Conservation (phyloP, 2,113 vertebrate genomes). For the Lontra canadensis region DNA sequence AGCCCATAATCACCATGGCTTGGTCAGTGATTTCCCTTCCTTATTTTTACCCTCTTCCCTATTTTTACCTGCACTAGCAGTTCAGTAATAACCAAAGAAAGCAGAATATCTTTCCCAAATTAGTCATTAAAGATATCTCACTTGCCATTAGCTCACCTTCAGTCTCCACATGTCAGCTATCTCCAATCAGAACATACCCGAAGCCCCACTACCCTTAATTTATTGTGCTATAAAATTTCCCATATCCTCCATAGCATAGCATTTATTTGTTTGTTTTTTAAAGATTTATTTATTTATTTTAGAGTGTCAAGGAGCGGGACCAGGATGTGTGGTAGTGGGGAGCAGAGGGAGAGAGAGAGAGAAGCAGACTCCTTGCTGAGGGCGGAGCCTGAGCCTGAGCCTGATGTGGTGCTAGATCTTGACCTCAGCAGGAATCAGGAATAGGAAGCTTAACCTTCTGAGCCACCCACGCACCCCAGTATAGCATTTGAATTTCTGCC, state of each 20-base stretch:
- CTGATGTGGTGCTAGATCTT: not conserved
- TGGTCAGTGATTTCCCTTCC: not conserved
- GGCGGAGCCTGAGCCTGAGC: not conserved
- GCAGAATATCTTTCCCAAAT: not conserved
- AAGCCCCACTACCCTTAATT: not conserved
- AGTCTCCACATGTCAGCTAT: not conserved
- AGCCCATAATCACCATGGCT: not conserved
- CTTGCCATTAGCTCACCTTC: not conserved
- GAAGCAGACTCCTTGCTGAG: not conserved
- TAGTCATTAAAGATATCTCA: not conserved
- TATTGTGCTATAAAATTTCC: not conserved
- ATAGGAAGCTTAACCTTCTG: not conserved
- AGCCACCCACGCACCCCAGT: not conserved
- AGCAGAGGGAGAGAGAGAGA: not conserved
- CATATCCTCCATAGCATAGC: not conserved
- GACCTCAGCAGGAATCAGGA: not conserved
- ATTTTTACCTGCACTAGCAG: not conserved
- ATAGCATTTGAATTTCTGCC: not conserved
- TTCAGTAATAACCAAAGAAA: not conserved
- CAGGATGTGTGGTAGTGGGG: not conserved
- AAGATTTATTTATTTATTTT: not conserved
- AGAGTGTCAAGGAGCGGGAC: not conserved
- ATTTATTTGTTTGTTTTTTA: not conserved
- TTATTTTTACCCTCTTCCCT: not conserved
- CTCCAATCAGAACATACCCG: not conserved